These are phyloP conservation scores for Ophraella communa DNA, from an alignment of 2,888 invertebrate genomes.

Conservation along the genomic window DNA sequence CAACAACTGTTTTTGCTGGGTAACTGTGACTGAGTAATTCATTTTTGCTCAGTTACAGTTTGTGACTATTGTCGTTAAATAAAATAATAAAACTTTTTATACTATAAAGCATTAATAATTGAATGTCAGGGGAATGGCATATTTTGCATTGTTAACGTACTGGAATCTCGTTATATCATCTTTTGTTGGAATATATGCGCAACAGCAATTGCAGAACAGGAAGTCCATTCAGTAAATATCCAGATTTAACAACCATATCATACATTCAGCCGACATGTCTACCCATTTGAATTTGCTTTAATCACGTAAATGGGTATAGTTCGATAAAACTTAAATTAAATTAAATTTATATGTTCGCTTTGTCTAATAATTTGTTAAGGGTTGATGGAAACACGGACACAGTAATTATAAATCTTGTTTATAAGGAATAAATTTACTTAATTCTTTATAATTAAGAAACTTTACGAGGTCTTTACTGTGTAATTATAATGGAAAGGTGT, in stretches of 20 bases:
- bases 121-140: conserved; percentile 30
- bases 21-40: no score
- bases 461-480: no score
- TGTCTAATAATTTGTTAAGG: no score
- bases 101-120: conserved; percentile 31
- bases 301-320: conserved; percentile 19
- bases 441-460: no score
- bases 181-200: conserved; percentile 35
- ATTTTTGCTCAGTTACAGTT: no score
- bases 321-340: neutral
- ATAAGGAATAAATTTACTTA: no score
- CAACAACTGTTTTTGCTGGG: no score
- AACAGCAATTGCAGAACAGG: conserved; percentile 29
- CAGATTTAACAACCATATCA: conserved; percentile 24
- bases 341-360: neutral
- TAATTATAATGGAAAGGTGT: no score
- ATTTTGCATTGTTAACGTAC: conserved; percentile 29
- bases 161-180: conserved; percentile 36
- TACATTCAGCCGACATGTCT: conserved; percentile 14
- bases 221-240: conserved; percentile 35
- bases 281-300: conserved; percentile 20
- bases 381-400: no score
- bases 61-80: neutral
- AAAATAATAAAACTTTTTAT: neutral
- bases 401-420: no score